phyloP scores from a whole-genome alignment of 2,888 invertebrate genomes.

The Drosophila nigricruria region DNA sequence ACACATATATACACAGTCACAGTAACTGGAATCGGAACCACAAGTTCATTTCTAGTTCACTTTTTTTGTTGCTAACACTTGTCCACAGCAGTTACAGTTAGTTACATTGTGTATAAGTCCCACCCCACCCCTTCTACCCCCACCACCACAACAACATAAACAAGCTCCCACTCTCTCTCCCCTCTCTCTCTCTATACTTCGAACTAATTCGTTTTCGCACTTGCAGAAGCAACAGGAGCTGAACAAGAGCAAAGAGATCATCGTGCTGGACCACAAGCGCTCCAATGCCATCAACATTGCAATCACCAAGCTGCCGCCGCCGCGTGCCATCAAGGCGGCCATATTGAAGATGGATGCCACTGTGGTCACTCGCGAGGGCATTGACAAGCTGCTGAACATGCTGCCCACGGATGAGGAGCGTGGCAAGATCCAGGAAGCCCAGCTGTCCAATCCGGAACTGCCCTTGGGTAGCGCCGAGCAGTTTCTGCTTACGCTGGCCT shows the following conservation, averaged over 20 bases:
- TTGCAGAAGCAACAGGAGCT: constrained; percentile 92
- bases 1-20: not conserved
- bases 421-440: constrained; percentile 98
- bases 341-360: constrained; percentile 99
- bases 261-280: constrained; percentile 97
- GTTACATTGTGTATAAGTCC: constrained; percentile 22
- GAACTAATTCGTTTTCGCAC: constrained; percentile 9
- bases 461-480: constrained; percentile 96
- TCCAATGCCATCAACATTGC: constrained; percentile 99
- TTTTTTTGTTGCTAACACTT: constrained; percentile 17
- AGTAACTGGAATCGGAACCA: constrained; percentile 4
- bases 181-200: not conserved
- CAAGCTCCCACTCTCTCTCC: constrained; percentile 10
- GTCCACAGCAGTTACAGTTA: constrained; percentile 7
- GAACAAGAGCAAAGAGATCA: constrained; percentile 95
- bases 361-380: constrained; percentile 98
- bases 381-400: constrained; percentile 99
- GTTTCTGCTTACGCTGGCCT: constrained; percentile 97
- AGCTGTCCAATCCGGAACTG: constrained; percentile 84
- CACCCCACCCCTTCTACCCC: constrained; percentile 1
- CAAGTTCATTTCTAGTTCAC: constrained; percentile 15
- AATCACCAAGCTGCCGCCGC: constrained; percentile 99
- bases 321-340: constrained; percentile 99
- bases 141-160: constrained; percentile 15
- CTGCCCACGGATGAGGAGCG: constrained; percentile 98